Base-by-base conservation (phyloP, 2,888 invertebrate species). In the Agriotes lineatus region DNA sequence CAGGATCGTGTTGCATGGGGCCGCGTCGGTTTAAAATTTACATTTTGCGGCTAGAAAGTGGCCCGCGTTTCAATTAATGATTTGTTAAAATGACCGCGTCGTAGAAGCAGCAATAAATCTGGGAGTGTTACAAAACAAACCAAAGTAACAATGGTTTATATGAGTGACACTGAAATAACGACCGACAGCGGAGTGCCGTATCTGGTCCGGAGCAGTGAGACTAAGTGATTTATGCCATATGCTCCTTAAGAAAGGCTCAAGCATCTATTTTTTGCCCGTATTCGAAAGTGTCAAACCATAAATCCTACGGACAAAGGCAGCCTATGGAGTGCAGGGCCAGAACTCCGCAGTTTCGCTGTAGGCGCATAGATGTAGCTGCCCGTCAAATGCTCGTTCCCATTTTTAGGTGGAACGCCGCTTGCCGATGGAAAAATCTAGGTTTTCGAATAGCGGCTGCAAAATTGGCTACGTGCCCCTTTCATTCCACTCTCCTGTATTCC, bases 201-300 rank as follows among this genome's bases (percentile, higher is more conserved):
- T 74, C 73, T 74, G 71, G 72, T 75, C 70, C 72, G 69, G 70
- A 67, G 64, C 76, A 77, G 66, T 66, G 66, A 69, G 77, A 73
- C 77, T 77, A 78, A 80, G 82, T 83, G 83, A 83, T 83, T 83
- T 83, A 83, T 83, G 81, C 82, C 83, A 75, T 82, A 80, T 82
- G 81, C 82, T 82, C 80, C 82, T 82, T 81, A 82, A 82, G 82
- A 83, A 83, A 82, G 81, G 82, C 81, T 82, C 82, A 82, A 82
- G 83, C 83, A 82, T 81, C 82, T 79, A 81, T 82, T 83, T 83
- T 83, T 82, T 83, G 82, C 80, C 79, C 81, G 82, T 81, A 82
- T 82, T 82, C 81, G 82, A 83, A 83, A 83, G 82, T 84, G 83
- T 84, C 83, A 83, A 82, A 80, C 82, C 82, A 84, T 84, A 83